These are phyloP conservation scores for Acanthaster planci DNA, from an alignment of 35 echinoderm and acorn worm species.

Conservation along the genomic window DNA sequence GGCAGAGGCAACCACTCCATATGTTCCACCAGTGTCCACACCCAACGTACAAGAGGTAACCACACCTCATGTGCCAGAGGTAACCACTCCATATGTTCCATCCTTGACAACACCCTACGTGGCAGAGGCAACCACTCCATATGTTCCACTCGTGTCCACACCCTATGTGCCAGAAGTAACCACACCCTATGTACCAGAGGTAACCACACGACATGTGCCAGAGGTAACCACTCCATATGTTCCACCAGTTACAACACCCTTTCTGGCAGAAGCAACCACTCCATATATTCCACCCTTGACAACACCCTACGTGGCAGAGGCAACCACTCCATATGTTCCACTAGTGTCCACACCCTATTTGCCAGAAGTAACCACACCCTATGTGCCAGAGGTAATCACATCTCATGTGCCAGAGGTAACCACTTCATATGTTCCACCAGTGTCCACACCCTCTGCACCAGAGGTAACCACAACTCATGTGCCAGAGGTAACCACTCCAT, in stretches of 20 bases:
- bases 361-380: neutral
- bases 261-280: neutral
- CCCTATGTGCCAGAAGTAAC: neutral
- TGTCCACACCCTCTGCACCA: conserved; percentile 1
- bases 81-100: conserved; percentile 32
- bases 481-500: conserved; percentile 8
- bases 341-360: conserved; percentile 13
- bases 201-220: conserved; percentile 34
- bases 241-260: neutral
- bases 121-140: conserved; percentile 23
- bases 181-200: conserved; percentile 19
- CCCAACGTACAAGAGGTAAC: conserved; percentile 20
- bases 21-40: conserved; percentile 26
- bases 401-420: neutral
- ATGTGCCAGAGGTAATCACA: neutral
- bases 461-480: neutral
- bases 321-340: conserved; percentile 51
- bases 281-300: conserved; percentile 13
- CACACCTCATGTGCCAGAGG: neutral
- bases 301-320: neutral
- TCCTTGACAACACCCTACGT: conserved; percentile 27
- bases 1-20: conserved; percentile 9
- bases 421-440: neutral
- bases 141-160: too few relatives aligned
- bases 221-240: conserved; percentile 24